Base-by-base conservation (phyloP, 2,113 vertebrate genomes). In the Picathartes gymnocephalus region DNA sequence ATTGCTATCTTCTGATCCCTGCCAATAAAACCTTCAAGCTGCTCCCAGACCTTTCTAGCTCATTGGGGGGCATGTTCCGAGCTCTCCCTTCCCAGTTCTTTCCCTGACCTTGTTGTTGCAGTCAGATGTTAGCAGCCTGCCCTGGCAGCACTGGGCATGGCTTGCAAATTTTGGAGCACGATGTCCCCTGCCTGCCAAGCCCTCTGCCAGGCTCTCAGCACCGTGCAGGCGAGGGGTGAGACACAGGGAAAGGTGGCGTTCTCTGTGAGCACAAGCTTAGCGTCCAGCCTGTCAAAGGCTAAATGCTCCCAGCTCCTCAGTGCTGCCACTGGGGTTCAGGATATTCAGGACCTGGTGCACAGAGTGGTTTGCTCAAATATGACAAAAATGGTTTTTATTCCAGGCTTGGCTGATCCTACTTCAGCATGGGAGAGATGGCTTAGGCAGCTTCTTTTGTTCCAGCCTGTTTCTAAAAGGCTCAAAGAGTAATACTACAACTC, bases 21-120 rank as follows among this genome's bases (percentile, higher is more conserved):
- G 71, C 24, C 50, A 86, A 9, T n/a, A 54, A 87, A 65, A 80
- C 39, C 56, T 65, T 72, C 44, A 57, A 39, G 57, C 28, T 60
- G 39, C 37, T 78, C 69, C 44, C 31, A 88, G 48, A 28, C 54
- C 39, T 31, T 78, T 14, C 35, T 44, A 50, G 31, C 39, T 74
- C 42, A 42, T 5, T 0, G 0, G 4, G 15, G 31, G 19, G 5
- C 19, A 28, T 40, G 27, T 69, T 81, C 45, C 0, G 2, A 68
- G 50, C n/a, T 69, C 37, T 86, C 68, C 51, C 27, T 27, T 4
- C 30, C 39, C 18, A 15, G 40, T 39, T 90, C 81, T 81, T 39
- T 66, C 54, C 27, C 58, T 35, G 58, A 53, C 30, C 11, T 73
- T 35, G 27, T 44, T 71, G 44, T 7, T 81, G 65, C 44, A 76